Evolutionary conservation across 2,888 invertebrate species (phyloP).

Genomic region (Anticlea derivata): DNA sequence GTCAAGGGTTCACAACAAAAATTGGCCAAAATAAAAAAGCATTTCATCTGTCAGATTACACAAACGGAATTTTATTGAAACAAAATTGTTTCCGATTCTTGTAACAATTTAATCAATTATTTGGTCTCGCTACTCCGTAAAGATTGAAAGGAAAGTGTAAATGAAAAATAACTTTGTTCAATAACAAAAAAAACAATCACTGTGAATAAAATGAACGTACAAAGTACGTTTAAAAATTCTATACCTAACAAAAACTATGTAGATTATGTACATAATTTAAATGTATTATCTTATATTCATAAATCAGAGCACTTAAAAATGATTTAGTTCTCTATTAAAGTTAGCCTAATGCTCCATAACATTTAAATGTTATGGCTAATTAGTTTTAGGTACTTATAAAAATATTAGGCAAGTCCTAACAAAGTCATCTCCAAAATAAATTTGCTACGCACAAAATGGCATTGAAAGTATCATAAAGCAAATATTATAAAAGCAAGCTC

Average conservation of each 20-base stretch:
- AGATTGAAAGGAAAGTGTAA: constrained; percentile 19
- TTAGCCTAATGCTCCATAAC: background rate
- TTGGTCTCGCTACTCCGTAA: too few species aligned
- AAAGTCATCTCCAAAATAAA: background rate
- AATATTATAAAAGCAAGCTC: too few species aligned
- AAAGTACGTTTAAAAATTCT: too few species aligned
- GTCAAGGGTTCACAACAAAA: too few species aligned
- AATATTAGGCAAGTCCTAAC: background rate
- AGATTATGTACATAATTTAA: too few species aligned
- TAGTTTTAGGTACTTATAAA: background rate
- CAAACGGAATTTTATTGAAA: constrained; percentile 61
- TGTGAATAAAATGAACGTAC: background rate
- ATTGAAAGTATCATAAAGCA: constrained; percentile 3
- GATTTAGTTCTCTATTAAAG: background rate
- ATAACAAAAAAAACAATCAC: background rate
- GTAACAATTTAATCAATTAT: constrained; percentile 43
- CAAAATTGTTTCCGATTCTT: constrained; percentile 47
- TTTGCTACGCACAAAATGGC: background rate
- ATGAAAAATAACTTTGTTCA: background rate
- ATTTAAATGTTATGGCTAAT: constrained; percentile 8
- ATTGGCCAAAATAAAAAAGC: background rate
- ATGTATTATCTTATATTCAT: too few species aligned
- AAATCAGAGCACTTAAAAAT: too few species aligned
- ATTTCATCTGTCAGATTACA: constrained; percentile 47
- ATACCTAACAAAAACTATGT: too few species aligned